Evolutionary conservation across 1,140 invertebrate genomes (phyloP), one percentile per base, ranked within the genome.

Genomic region (Lasioglossum albipes): DNA sequence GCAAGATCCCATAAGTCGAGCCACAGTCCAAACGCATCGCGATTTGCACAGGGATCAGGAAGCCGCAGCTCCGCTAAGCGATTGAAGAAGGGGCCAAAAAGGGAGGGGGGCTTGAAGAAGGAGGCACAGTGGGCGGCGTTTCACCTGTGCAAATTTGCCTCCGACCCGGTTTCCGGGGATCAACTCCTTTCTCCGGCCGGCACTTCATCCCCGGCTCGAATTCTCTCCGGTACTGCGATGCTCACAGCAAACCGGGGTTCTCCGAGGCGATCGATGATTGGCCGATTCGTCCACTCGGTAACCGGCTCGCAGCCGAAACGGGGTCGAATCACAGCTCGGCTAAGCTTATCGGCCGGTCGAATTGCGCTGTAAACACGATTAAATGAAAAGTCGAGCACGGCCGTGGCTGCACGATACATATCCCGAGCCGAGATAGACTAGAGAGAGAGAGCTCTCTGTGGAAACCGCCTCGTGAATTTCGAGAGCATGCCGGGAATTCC

Each of bases 251-350:
- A 79, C 75, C 83, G 83, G 52, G 36, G 36, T 2, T 36, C 36
- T 36, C 52, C 7, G 0, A 13, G 73, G 59, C 67, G 86, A 85
- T 85, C 83, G 85, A 89, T 90, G 84, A 90, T 86, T 80, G 84
- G 77, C 70, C 59, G 61, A 65, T 68, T 75, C 64, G 68, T 66
- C 80, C 75, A 54, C 67, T 77, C 57, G 22, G 45, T 22, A 68
- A 20, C 65, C 45, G 67, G 45, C 45, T 49, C 45, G 45, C 45
- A 20, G 52, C 52, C 16, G 66, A 62, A 82, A 65, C 49, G 20
- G 52, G 75, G 66, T 81, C 74, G 57, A 76, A 76, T 76, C 64
- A 42, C 45, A 12, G 20, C 31, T 22, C n/a, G 18, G 41, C 42
- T 49, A 49, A 22, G 66, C 67, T 78, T 62, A 62, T 78, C 67